Evolutionary conservation across 2,113 vertebrate species (phyloP), one percentile per base, ranked within the genome.

Genomic region (Zapornia atra): DNA sequence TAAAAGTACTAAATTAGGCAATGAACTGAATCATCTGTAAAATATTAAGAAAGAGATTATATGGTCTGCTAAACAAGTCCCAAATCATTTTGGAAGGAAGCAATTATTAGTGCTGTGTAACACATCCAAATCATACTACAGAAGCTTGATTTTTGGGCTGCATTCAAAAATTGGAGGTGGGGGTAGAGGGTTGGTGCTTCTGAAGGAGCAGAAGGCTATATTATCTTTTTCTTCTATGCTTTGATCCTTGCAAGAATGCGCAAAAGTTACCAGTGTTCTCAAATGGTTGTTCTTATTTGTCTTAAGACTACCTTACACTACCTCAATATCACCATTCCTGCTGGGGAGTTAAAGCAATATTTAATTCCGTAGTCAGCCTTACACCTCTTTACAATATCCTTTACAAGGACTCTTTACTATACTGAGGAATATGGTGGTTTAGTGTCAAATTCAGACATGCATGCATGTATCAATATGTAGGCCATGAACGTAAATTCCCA

Each of bases 401-500:
- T 78, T 61, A 26, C 29, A 54, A 51, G 48, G 25, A 36, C 3
- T 9, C 10, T 85, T 82, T 33, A 26, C 25, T 54, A 2, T n/a
- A 46, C 7, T 57, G 31, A 69, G 8, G 1, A 63, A 71, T 64
- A 33, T 42, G 24, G 16, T 15, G 11, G 5, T 46, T 83, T 54
- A 80, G 26, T 29, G 21, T 8, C 19, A 61, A 72, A 83, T 59
- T 72, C 72, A 77, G 54, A 48, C 19, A 77, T 42, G 7, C 12
- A 8, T 7, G 11, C 1, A 9, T 11, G 4, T 40, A 56, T 80
- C 22, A 19, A 15, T 21, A 25, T 48, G 6, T 40, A 7, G 33
- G 4, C 11, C 0, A 0, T n/a, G 6, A 64, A 68, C 54, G 3
- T 48, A 46, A 69, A 81, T 70, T 77, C 14, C 5, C 2, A 28